Conservation (phyloP, 2,797 vertebrate species). For the Gallirallus australis region DNA sequence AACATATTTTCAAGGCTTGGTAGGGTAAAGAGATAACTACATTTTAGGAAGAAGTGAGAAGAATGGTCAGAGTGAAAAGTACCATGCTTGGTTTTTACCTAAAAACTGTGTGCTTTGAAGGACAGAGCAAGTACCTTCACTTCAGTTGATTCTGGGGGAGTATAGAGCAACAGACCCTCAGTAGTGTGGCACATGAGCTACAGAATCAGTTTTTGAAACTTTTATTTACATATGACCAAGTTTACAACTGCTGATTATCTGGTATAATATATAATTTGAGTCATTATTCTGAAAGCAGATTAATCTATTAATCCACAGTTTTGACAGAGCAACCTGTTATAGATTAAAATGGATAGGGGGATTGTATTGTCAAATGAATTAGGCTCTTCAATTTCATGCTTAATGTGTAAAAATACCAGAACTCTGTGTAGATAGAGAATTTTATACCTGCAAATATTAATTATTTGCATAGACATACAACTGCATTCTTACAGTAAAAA, state of each 20-base stretch:
- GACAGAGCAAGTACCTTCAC: background rate
- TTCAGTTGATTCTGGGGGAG: background rate
- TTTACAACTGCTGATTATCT: background rate
- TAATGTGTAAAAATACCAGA: background rate
- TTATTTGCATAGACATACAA: background rate
- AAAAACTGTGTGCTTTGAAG: background rate
- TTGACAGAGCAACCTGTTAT: background rate
- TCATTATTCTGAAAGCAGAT: background rate
- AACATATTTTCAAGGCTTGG: background rate
- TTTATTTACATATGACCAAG: background rate
- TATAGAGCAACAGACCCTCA: background rate
- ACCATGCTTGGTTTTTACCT: background rate
- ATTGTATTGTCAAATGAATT: background rate
- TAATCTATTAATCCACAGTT: background rate
- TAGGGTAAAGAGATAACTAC: background rate
- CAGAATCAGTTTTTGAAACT: background rate
- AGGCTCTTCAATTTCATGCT: background rate
- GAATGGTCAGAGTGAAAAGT: background rate
- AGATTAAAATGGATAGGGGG: background rate
- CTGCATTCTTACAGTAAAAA: background rate
- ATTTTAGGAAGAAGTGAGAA: background rate
- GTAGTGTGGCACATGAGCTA: background rate
- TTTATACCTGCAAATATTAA: background rate
- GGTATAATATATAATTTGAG: background rate
- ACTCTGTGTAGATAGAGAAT: background rate